Conservation (phyloP, 2,113 vertebrate species). For the Oryzias melastigma region DNA sequence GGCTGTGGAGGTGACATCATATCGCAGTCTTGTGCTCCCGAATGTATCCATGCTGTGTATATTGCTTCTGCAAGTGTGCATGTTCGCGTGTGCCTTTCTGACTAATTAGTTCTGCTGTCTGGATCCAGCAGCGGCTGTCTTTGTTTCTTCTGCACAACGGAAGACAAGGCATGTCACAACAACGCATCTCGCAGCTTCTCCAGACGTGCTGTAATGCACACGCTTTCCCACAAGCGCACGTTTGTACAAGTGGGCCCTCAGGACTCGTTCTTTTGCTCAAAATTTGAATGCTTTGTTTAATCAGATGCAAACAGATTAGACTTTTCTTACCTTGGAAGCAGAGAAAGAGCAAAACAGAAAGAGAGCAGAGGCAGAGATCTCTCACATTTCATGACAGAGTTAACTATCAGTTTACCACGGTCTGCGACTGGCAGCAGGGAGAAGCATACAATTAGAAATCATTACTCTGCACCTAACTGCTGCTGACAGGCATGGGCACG, state of each 20-base stretch:
- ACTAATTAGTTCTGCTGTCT: slow-evolving; percentile 81
- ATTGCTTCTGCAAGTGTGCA: slow-evolving; percentile 23
- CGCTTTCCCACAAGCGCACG: slow-evolving; percentile 19
- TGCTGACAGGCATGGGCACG: slow-evolving; percentile 52
- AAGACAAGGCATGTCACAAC: slow-evolving; percentile 77
- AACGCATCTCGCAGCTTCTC: slow-evolving; percentile 67
- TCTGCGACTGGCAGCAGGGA: slow-evolving; percentile 33
- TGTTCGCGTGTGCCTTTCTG: slow-evolving; percentile 44
- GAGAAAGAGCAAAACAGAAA: not conserved
- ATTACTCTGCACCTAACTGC: slow-evolving; percentile 54
- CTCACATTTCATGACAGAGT: slow-evolving; percentile 21
- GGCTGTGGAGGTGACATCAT: slow-evolving; percentile 78
- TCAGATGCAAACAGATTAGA: slow-evolving; percentile 5
- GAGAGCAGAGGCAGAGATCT: slow-evolving; percentile 6
- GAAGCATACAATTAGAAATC: slow-evolving; percentile 53
- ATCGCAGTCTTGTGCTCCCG: slow-evolving; percentile 60
- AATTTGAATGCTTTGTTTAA: slow-evolving; percentile 17
- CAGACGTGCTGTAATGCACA: slow-evolving; percentile 44
- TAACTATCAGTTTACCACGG: slow-evolving; percentile 32
- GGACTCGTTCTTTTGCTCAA: slow-evolving; percentile 7
- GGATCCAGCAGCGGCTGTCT: slow-evolving; percentile 72
- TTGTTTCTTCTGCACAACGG: slow-evolving; percentile 68
- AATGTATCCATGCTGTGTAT: slow-evolving; percentile 45
- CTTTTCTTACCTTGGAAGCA: not conserved
- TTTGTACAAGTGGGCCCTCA: slow-evolving; percentile 19